Conservation (phyloP, 1,140 invertebrate species). For the Venustaconcha ellipsiformis region DNA sequence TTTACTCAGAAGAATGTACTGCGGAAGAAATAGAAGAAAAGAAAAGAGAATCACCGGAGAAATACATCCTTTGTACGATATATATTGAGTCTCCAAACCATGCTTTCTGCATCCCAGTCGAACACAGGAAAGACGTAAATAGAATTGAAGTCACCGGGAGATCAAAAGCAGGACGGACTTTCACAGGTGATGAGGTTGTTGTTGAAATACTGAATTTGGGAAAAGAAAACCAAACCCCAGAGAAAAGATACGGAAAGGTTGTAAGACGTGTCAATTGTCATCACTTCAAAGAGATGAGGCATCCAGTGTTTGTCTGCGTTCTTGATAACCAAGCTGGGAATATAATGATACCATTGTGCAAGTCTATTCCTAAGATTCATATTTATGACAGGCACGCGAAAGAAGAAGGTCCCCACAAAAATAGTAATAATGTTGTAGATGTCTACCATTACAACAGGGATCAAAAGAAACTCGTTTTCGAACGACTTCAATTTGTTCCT, state of each 20-base stretch:
- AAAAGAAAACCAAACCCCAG: constrained; percentile 7
- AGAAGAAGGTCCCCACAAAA: constrained; percentile 14
- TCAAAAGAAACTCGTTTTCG: constrained; percentile 6
- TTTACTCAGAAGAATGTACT: too few species aligned
- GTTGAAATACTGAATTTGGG: constrained; percentile 46
- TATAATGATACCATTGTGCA: constrained; percentile 52
- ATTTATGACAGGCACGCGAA: constrained; percentile 22
- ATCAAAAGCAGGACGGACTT: constrained; percentile 49
- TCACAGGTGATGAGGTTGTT: constrained; percentile 54
- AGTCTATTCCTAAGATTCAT: constrained; percentile 51
- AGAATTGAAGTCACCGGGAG: constrained; percentile 48
- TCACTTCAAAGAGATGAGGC: constrained; percentile 17
- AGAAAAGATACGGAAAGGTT: not conserved
- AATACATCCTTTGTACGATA: constrained; percentile 37
- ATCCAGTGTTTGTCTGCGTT: constrained; percentile 48
- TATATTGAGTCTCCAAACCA: constrained; percentile 35
- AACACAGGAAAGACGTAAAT: constrained; percentile 10
- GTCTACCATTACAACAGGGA: constrained; percentile 26
- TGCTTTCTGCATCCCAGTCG: constrained; percentile 29
- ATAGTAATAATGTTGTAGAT: constrained; percentile 20
- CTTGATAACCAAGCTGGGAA: constrained; percentile 40
- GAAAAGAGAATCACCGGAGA: not conserved
- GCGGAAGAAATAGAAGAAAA: too few species aligned
- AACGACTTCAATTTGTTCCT: not conserved
- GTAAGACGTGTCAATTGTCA: constrained; percentile 25